Percentiles rank a stretch among this genome's conserved stretches.
phyloP scores from a whole-genome alignment of 1,140 invertebrate species.

The Procambarus virginalis region DNA sequence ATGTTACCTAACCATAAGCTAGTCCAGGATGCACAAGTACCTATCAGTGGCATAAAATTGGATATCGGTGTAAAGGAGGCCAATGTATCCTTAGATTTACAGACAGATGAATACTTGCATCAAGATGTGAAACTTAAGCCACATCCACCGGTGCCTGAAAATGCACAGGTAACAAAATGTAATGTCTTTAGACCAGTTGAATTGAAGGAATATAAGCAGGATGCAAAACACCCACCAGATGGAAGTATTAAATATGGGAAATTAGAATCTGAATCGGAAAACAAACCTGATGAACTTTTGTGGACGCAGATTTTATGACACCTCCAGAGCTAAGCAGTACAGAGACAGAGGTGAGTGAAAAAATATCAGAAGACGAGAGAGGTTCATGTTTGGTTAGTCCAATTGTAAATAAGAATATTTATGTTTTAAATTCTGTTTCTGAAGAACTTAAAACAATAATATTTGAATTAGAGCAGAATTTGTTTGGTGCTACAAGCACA shows the following conservation, averaged over 20 bases:
- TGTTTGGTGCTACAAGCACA: conserved; percentile 37
- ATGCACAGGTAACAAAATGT: not conserved
- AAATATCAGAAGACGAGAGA: not conserved
- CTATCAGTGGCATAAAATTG: not conserved
- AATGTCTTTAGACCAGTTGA: not conserved
- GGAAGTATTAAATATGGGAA: not conserved
- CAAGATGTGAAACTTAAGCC: not conserved
- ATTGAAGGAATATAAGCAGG: not conserved
- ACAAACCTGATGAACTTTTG: not conserved
- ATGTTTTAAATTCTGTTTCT: conserved; percentile 29
- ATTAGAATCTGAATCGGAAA: not conserved
- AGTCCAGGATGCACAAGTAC: not conserved
- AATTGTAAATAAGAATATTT: not conserved
- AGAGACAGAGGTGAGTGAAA: not conserved
- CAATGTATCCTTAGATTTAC: not conserved
- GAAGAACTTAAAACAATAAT: conserved; percentile 53
- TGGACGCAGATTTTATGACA: not conserved
- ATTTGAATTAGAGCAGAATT: conserved; percentile 21
- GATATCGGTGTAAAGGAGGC: not conserved
- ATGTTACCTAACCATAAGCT: not conserved
- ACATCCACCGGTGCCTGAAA: not conserved
- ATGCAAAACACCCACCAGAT: not conserved
- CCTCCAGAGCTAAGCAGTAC: not conserved
- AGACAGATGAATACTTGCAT: not conserved
- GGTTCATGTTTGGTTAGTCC: not conserved